A percentile compares a stretch with the other conserved stretches of the same genome.
Evolutionary conservation across 2,888 invertebrate genomes (phyloP).

Genomic region (Phorcus lineatus): DNA sequence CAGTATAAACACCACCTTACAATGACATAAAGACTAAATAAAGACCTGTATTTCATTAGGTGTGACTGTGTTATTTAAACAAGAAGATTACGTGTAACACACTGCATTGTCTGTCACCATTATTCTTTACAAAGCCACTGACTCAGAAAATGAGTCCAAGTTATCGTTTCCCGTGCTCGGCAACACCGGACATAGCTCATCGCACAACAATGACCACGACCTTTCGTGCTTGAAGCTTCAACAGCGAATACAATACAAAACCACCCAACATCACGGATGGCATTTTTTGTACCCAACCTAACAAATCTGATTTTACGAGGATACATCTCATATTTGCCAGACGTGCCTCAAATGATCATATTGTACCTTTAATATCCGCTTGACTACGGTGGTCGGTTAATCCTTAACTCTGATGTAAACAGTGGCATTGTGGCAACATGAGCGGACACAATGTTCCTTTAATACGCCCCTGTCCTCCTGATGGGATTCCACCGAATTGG

Average conservation of each 20-base stretch:
- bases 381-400: neutral
- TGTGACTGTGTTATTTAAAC: too few relatives aligned
- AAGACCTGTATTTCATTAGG: too few relatives aligned
- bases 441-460: neutral
- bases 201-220: too few relatives aligned
- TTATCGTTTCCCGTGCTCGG: neutral
- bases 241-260: neutral
- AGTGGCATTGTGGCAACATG: neutral
- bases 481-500: neutral
- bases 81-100: too few relatives aligned
- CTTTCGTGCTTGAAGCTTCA: too few relatives aligned
- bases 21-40: too few relatives aligned
- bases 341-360: neutral
- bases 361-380: neutral
- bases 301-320: neutral
- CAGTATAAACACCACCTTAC: too few relatives aligned
- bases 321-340: neutral
- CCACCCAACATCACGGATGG: neutral
- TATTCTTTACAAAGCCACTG: neutral
- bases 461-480: neutral
- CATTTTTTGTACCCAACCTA: conserved; percentile 4
- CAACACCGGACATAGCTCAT: neutral
- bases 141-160: neutral
- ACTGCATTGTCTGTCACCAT: too few relatives aligned
- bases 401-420: conserved; percentile 2